Evolutionary conservation across 2,797 vertebrate species (phyloP).

Genomic region (Crenuchus spilurus): DNA sequence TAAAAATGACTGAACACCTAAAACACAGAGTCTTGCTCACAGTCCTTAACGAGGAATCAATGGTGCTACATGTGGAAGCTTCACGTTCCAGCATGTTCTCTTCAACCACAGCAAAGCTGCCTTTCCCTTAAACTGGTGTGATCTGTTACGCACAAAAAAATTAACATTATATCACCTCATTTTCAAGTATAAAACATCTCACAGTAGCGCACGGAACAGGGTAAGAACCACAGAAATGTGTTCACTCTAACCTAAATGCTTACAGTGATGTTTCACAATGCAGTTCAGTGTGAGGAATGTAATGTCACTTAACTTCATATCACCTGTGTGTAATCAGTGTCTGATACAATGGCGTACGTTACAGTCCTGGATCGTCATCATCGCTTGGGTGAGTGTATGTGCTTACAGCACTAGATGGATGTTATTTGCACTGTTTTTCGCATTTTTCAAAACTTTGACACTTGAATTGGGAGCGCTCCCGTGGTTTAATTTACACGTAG

Average conservation of each 20-base stretch:
- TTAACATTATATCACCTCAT: not conserved
- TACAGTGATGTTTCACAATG: not conserved
- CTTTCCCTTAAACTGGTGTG: slow-evolving; percentile 17
- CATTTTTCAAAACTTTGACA: not conserved
- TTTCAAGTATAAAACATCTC: slow-evolving; percentile 6
- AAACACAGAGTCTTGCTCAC: not conserved
- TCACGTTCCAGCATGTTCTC: slow-evolving; percentile 18
- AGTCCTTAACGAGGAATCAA: slow-evolving; percentile 13
- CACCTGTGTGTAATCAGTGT: slow-evolving; percentile 11
- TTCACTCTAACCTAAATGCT: not conserved
- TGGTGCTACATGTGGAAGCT: slow-evolving; percentile 38
- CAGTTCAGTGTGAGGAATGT: slow-evolving; percentile 41
- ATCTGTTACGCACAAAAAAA: slow-evolving; percentile 1
- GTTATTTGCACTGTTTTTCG: slow-evolving; percentile 27
- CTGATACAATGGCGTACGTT: not conserved
- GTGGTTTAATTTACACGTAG: slow-evolving; percentile 47
- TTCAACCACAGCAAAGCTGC: slow-evolving; percentile 8
- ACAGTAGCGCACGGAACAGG: slow-evolving; percentile 14
- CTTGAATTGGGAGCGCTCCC: slow-evolving; percentile 19
- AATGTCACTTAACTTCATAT: slow-evolving; percentile 27
- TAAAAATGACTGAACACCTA: not conserved
- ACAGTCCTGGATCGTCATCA: not conserved
- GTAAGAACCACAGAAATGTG: not conserved
- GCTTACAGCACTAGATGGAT: slow-evolving; percentile 12
- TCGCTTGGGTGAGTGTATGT: not conserved